Base-by-base conservation (phyloP, 2,113 vertebrate species). In the Cranoglanis bouderius region DNA sequence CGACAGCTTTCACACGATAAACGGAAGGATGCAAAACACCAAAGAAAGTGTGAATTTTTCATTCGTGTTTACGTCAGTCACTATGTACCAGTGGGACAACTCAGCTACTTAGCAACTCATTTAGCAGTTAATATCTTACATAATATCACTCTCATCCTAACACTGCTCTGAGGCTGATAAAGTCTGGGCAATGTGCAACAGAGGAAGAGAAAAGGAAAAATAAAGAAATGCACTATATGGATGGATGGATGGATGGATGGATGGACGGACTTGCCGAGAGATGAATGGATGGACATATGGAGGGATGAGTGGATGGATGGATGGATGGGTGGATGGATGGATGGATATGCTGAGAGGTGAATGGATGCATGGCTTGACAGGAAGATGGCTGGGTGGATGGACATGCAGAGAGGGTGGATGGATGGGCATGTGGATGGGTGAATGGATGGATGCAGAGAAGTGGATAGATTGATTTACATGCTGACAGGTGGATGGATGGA, bases 31-130 rank as follows among this genome's bases (percentile, higher is more conserved):
- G 12, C 86, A 51, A 72, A 59, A 65, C 57, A 65, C 75, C 38
- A 86, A 86, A 78, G 38, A 51, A 81, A 81, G 75, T 87, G 85
- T 80, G 85, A 87, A 35, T 63, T 78, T 49, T 87, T 46, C 74
- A 51, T 57, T 87, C 72, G 19, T 51, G 74, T 43, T 59, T 46
- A 80, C 74, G 74, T 80, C 85, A 86, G 40, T 78, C 85, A 65
- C 35, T 61, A 26, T 59, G 72, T n/a, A 80, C 74, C 74, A 80
- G 74, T 32, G 85, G 75, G 85, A 80, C 57, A 65, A 16, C 72
- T 61, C 46, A 1, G 55, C 85, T 78, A 75, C 85, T 80, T 80
- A 80, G 63, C 63, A 77, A 87, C 85, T 87, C 85, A 46, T 87
- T 87, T 63, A 80, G 85, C 74, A 80, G 75, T 63, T 77, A 80